Percentiles rank a stretch among this genome's conserved stretches.
Evolutionary conservation across 1,140 invertebrate genomes (phyloP).

Genomic region (Zaprionus nigranus): DNA sequence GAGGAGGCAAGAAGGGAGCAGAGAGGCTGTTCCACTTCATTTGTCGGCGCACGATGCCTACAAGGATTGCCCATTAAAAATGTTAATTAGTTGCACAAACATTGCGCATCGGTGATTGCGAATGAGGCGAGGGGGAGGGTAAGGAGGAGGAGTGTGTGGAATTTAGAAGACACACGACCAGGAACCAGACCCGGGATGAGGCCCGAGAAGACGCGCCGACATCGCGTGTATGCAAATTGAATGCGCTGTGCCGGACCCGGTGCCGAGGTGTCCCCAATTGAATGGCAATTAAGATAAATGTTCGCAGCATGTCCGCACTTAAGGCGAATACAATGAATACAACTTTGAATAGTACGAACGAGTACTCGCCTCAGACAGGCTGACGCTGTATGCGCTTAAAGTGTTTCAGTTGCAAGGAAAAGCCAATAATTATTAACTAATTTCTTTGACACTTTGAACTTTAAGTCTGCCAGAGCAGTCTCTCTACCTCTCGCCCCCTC

Average conservation of each 20-base stretch:
- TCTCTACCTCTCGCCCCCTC: not conserved
- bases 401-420: conserved; percentile 14
- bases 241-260: conserved; percentile 29
- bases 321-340: conserved; percentile 35
- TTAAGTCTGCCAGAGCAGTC: conserved; percentile 20
- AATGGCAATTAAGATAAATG: conserved; percentile 83
- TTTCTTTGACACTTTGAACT: conserved; percentile 62
- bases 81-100: conserved; percentile 83
- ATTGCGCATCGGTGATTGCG: conserved; percentile 75
- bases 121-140: conserved; percentile 10
- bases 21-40: conserved; percentile 55
- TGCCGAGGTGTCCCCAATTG: conserved; percentile 68
- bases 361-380: conserved; percentile 20
- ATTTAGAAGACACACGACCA: conserved; percentile 41
- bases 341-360: not conserved
- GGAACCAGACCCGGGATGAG: not conserved
- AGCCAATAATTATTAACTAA: conserved; percentile 65
- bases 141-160: conserved; percentile 24
- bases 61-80: conserved; percentile 81
- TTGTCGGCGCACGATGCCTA: conserved; percentile 51
- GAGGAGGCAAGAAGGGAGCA: not conserved
- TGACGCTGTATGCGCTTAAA: conserved; percentile 45
- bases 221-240: conserved; percentile 74
- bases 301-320: conserved; percentile 78
- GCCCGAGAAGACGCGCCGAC: conserved; percentile 5